These are phyloP conservation scores for Turritopsis dohrnii DNA, from an alignment of 30 jellyfish, hydroid and myxozoan genomes.

Conservation along the genomic window DNA sequence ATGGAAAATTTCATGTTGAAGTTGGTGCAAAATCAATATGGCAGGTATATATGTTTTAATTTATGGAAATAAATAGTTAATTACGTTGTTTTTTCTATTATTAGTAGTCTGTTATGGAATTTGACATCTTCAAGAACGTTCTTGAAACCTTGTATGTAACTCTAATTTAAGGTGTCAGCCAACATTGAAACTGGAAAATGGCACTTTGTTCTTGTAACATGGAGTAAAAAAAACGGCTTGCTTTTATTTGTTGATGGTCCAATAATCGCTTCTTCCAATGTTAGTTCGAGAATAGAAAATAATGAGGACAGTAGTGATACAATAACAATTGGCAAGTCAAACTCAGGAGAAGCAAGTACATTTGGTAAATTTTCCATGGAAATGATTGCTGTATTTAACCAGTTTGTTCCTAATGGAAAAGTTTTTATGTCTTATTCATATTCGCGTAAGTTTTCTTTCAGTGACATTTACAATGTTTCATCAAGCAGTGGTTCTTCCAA, in stretches of 20 bases:
- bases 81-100: too few species aligned
- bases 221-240: slow-evolving; percentile 59
- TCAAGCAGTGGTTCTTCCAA: too few species aligned
- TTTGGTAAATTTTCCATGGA: slow-evolving; percentile 57
- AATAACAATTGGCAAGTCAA: slow-evolving; percentile 61
- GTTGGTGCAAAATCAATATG: slow-evolving; percentile 70
- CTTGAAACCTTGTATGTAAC: too few species aligned
- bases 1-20: slow-evolving; percentile 27
- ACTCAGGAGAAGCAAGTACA: slow-evolving; percentile 36
- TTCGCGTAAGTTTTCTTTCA: slow-evolving; percentile 63
- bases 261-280: slow-evolving; percentile 13
- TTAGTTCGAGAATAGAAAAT: neutral
- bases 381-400: slow-evolving; percentile 72
- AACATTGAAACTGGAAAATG: slow-evolving; percentile 37
- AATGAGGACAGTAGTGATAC: slow-evolving; percentile 42
- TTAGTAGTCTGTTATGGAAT: too few species aligned
- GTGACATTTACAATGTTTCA: too few species aligned
- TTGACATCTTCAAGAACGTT: too few species aligned
- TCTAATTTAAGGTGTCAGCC: slow-evolving; percentile 42
- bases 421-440: slow-evolving; percentile 55
- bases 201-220: slow-evolving; percentile 75
- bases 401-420: slow-evolving; percentile 69
- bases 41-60: slow-evolving; percentile 61
- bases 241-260: slow-evolving; percentile 81
- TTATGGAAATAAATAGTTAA: too few species aligned